Conservation (phyloP, 2,797 vertebrate species). For the Eulemur albifrons region DNA sequence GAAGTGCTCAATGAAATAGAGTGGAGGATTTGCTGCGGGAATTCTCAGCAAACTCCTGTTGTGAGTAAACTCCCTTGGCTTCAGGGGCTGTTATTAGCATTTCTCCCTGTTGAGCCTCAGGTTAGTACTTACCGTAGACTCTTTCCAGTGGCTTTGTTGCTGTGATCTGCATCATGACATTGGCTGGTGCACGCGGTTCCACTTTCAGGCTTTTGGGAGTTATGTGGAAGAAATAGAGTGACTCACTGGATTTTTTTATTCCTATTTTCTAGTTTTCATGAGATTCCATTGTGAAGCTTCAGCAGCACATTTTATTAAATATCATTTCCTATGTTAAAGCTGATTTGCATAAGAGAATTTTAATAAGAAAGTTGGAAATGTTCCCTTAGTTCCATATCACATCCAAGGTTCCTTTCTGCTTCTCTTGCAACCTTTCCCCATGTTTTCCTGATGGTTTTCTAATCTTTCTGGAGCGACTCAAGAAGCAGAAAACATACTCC, state of each 20-base stretch:
- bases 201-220: neutral
- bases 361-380: neutral
- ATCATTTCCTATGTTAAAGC: neutral
- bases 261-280: neutral
- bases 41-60: slow-evolving; percentile 29
- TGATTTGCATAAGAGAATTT: neutral
- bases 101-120: neutral
- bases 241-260: neutral
- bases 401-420: neutral
- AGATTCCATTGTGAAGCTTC: neutral
- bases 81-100: neutral
- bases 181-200: neutral
- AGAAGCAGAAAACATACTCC: neutral
- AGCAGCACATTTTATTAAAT: neutral
- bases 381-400: neutral
- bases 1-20: neutral
- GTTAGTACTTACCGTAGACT: neutral
- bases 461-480: neutral
- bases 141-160: neutral
- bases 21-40: neutral
- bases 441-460: neutral
- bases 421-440: neutral
- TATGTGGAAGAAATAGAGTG: neutral
- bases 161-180: neutral
- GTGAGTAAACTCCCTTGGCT: neutral